Evolutionary conservation across 2,113 vertebrate genomes (phyloP).

Genomic region (Cathartes aura): DNA sequence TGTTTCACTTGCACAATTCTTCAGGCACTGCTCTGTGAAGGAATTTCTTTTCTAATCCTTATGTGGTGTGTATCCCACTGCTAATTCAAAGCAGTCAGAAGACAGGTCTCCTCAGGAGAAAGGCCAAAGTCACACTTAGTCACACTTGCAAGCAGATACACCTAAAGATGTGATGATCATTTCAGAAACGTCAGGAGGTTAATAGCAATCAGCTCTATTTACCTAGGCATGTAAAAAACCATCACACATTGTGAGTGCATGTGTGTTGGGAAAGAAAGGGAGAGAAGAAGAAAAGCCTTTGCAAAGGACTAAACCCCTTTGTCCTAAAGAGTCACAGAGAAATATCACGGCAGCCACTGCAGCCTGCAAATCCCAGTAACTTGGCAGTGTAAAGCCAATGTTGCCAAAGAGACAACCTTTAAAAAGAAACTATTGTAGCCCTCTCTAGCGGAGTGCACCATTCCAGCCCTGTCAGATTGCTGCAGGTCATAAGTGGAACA

Average conservation of each 20-base stretch:
- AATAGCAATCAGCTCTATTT: background rate
- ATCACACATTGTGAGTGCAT: accelerated
- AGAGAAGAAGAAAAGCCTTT: background rate
- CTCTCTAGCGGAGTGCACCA: background rate
- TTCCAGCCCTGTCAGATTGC: background rate
- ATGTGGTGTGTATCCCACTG: background rate
- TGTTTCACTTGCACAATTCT: background rate
- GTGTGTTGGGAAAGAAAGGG: background rate
- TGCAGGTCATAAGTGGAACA: background rate
- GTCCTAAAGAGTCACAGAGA: background rate
- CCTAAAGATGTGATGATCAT: background rate
- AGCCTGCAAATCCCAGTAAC: background rate
- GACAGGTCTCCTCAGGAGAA: background rate
- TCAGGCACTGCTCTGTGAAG: background rate
- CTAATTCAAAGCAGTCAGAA: background rate
- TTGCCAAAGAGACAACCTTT: slow-evolving; percentile 41
- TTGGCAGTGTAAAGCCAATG: background rate
- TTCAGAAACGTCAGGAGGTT: background rate
- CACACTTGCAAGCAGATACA: background rate
- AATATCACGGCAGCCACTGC: background rate
- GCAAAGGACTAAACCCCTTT: background rate
- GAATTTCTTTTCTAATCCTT: background rate
- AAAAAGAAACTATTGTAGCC: background rate
- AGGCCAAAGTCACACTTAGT: background rate
- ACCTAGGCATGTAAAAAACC: background rate